Base-by-base conservation (phyloP, 2,113 vertebrate species). In the Solea solea region DNA sequence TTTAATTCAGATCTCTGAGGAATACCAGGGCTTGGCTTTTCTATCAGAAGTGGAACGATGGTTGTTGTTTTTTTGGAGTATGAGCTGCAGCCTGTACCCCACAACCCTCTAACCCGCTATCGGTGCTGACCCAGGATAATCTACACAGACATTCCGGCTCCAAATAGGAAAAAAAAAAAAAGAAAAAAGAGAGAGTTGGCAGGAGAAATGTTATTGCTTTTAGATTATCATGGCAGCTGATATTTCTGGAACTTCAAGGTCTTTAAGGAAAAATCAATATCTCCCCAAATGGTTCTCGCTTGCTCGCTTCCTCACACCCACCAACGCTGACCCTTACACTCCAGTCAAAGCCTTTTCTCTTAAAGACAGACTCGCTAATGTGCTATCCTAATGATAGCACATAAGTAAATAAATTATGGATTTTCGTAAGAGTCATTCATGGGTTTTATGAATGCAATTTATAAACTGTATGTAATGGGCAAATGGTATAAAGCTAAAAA, bases 141-240 rank as follows among this genome's bases (percentile, higher is more conserved):
- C 52, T 68, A 66, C 57, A 57, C 49, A 76, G 77, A 84, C 67
- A 44, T 57, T 60, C 64, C 73, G 67, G 49, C 63, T 60, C 58
- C 28, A 46, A 59, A 55, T 49, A 62, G 54, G 12, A 58, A 55
- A 68, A 69, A 53, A 21, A 21, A 21, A 21, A 21, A 21, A 21
- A 21, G 21, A 21, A 21, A 21, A 21, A 21, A 21, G 21, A 16
- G n/a, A 74, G 10, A 64, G 76, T 64, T 84, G 52, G 21, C 69
- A 72, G 27, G 60, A 61, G 63, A 68, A 63, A 74, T 68, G 15
- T 42, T 78, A 65, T 80, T 76, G 63, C 55, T 65, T 62, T 73
- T 57, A 72, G 64, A 72, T 82, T 67, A 79, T 71, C 73, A 76
- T 54, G 57, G 61, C 63, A 74, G 72, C 44, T 71, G 50, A 81